Base-by-base conservation (phyloP, 2,888 invertebrate species). In the Parnassius apollo region DNA sequence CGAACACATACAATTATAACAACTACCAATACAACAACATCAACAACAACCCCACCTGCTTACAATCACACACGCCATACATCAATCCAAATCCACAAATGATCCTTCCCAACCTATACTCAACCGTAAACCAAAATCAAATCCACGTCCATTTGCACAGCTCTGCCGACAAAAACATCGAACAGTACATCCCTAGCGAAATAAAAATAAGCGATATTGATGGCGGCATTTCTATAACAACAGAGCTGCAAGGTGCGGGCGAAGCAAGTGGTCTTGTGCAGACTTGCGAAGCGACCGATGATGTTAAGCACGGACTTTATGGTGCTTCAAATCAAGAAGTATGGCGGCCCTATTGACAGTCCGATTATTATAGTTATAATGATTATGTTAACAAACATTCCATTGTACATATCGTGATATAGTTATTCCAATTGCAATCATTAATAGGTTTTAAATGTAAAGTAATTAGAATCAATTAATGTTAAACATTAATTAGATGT, bases 111-210 rank as follows among this genome's bases (percentile, higher is more conserved):
- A 96, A 96, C 75, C 88, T 96, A 0, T 96, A 96, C 82, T 96
- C 96, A 51, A 96, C 96, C 35, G 96, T 96, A 60, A 96, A 96
- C 80, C 96, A 96, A 83, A 96, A 96, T 82, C 96, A 96, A 91
- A 96, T 96, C 66, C 96, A 97, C 78, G 93, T 96, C 25, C 96
- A 96, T 75, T 83, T 96, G 42, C 96, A 96, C 82, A 94, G 94
- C 57, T 88, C 93, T 18, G 86, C 92, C 8, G 95, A 95, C 59
- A 95, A 94, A 79, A 94, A 94, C 69, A 72, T 94, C 69, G 95
- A 95, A 70, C 94, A 94, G 76, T 94, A 94, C 69, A 85, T 94
- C 66, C 93, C 93, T 55, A 86, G 91, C 68, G 92, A 93, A 72
- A 88, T 94, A 55, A 94, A 94, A 73, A 93, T 94, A 61, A 94